Conservation (phyloP, 2,113 vertebrate genomes). For the Pangasianodon gigas region DNA sequence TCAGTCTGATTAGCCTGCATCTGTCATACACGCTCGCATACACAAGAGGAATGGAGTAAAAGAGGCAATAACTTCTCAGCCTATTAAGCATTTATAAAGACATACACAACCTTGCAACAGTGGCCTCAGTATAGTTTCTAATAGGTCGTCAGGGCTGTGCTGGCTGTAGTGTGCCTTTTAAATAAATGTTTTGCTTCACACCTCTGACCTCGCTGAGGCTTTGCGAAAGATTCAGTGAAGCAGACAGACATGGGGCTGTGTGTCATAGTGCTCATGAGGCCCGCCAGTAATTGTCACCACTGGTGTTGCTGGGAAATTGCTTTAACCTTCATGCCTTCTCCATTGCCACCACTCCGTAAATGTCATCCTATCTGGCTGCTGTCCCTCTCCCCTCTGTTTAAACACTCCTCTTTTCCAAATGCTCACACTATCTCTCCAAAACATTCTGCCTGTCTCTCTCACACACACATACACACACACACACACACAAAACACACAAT, state of each 20-base stretch:
- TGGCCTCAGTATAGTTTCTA: background rate
- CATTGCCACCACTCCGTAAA: constrained; percentile 68
- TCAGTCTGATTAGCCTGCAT: constrained; percentile 55
- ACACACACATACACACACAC: constrained; percentile 27
- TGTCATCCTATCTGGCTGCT: constrained; percentile 65
- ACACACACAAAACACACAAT: background rate
- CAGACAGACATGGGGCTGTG: constrained; percentile 38
- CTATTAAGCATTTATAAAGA: background rate
- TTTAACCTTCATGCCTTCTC: constrained; percentile 75
- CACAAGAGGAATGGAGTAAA: background rate
- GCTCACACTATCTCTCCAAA: constrained; percentile 44
- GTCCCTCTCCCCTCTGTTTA: constrained; percentile 54
- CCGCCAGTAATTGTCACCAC: constrained; percentile 44
- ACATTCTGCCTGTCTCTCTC: constrained; percentile 26
- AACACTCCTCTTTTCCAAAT: constrained; percentile 51
- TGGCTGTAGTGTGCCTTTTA: constrained; percentile 9
- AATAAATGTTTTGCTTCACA: constrained; percentile 34
- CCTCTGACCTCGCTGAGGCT: constrained; percentile 34
- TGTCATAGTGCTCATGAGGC: constrained; percentile 42
- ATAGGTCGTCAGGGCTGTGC: constrained; percentile 4
- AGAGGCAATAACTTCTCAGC: constrained; percentile 13
- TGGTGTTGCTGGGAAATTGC: constrained; percentile 64
- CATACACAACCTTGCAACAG: background rate
- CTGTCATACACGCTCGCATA: constrained; percentile 50
- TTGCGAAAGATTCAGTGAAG: constrained; percentile 33